These are phyloP conservation scores for Parnassius mnemosyne DNA, from an alignment of 2,888 invertebrate genomes.

Conservation along the genomic window DNA sequence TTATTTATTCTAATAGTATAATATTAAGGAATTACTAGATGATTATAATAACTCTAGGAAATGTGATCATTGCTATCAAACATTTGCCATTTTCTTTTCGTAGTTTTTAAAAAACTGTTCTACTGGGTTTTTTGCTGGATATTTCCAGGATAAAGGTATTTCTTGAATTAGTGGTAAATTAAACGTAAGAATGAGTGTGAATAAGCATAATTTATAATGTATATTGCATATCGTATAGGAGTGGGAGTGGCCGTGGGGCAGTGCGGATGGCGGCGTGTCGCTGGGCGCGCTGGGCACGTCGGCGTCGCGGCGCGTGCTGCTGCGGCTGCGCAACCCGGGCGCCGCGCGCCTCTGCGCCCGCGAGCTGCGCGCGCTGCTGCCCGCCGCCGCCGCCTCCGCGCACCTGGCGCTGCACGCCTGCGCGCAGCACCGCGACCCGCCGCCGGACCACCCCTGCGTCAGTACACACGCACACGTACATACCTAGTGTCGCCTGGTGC, in stretches of 20 bases:
- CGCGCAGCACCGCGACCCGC: constrained; percentile 25
- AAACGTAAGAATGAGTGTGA: not conserved
- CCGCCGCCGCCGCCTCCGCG: constrained; percentile 43
- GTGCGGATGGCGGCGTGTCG: constrained; percentile 57
- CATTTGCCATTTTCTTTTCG: no score
- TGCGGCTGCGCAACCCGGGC: constrained; percentile 54
- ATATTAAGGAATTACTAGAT: no score
- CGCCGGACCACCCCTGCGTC: constrained; percentile 34
- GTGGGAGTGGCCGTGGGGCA: constrained; percentile 58
- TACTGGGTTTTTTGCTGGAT: no score
- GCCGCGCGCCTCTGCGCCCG: constrained; percentile 43
- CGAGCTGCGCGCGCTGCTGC: constrained; percentile 37
- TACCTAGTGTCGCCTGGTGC: constrained; percentile 33
- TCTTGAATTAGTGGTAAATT: no score
- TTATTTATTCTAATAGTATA: no score
- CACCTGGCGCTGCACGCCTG: constrained; percentile 31
- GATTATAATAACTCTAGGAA: no score
- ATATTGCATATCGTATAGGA: constrained; percentile 39
- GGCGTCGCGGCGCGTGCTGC: constrained; percentile 84
- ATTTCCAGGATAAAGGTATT: no score
- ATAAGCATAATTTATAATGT: not conserved
- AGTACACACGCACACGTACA: constrained; percentile 21
- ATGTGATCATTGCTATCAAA: no score
- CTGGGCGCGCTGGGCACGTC: constrained; percentile 84
- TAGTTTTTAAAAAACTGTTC: no score